phyloP scores from a whole-genome alignment of 2,888 invertebrate genomes.

The Rotaria macrura region DNA sequence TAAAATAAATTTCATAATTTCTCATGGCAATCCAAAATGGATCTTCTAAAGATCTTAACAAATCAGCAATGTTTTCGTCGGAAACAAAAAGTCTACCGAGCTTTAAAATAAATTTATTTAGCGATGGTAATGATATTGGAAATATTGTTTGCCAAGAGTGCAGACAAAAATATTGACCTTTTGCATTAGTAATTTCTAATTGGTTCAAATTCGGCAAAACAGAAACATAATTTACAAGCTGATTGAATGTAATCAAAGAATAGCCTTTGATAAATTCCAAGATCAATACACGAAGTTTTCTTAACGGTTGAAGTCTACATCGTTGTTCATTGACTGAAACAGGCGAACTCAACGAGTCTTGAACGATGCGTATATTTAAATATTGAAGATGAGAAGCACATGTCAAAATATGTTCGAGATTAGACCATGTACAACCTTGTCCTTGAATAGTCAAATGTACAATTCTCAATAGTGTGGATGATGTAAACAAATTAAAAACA shows the following conservation, averaged over 20 bases:
- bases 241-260: neutral
- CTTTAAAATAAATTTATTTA: neutral
- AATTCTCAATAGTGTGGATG: neutral
- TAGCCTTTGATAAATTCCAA: neutral
- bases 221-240: neutral
- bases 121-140: neutral
- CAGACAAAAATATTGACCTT: neutral
- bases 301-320: neutral
- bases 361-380: neutral
- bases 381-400: neutral
- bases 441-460: neutral
- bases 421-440: neutral
- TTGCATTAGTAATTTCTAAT: neutral
- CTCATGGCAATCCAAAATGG: neutral
- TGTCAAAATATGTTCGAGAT: neutral
- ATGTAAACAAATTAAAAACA: neutral
- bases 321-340: neutral
- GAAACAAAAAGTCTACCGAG: no score
- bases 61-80: no score
- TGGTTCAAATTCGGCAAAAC: neutral
- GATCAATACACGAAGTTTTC: neutral
- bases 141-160: neutral
- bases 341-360: neutral
- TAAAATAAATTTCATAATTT: neutral
- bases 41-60: neutral